Base-by-base conservation (phyloP, 1,140 invertebrate species). In the Drosophila virilis region DNA sequence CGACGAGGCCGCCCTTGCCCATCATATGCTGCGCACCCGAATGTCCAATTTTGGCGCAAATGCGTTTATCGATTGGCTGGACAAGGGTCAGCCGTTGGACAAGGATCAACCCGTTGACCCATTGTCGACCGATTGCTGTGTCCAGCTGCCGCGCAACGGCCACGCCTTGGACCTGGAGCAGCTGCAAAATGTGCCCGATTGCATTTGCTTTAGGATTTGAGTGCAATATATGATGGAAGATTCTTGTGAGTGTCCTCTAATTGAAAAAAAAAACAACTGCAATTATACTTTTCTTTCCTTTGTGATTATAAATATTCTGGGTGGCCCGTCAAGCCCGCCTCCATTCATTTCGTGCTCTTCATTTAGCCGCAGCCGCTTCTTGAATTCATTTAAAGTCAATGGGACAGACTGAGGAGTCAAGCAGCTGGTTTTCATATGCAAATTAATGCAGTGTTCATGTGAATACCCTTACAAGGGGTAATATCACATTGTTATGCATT, bases 311-410 rank as follows among this genome's bases (percentile, higher is more conserved):
- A 73, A 68, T 40, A 51, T 35, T 22, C 22, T 1, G 22, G 1
- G 13, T 10, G 13, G 12, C 9, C 32, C 43, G 40, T 17, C 1
- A 17, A 17, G 17, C 17, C 22, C 22, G 22, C 22, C 35, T 15
- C n/a, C 35, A 37, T 64, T 51, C 43, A 10, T 38, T 35, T 51
- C 37, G 57, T 42, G 17, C 48, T 13, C 64, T 45, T 9, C 22
- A 28, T 28, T 28, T 28, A 28, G 22, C 4, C 22, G 77, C 73
- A 80, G 85, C 84, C 89, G 71, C 80, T 78, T 72, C 80, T 89
- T 89, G 84, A 89, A 85, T 89, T 90, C 85, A 89, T 89, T 28
- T 89, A 89, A 84, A 76, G 73, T 82, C 65, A 68, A 78, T 60
- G 71, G 40, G 57, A 32, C 54, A 61, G 61, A 51, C 59, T 61